Base-by-base conservation (phyloP, 2,888 invertebrate species). In the Andrena bicolor region DNA sequence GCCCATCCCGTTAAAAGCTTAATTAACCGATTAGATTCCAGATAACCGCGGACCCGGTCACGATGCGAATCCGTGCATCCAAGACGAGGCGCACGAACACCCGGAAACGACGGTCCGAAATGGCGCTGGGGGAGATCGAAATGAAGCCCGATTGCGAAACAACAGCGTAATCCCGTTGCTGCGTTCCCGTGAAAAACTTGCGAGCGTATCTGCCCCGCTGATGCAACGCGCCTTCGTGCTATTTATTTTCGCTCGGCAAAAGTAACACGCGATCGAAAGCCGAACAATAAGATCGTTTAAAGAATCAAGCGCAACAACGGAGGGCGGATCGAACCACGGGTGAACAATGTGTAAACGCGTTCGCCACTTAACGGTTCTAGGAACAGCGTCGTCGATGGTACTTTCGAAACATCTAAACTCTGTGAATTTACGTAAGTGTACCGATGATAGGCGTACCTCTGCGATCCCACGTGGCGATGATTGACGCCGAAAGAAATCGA, bases 201-300 rank as follows among this genome's bases (percentile, higher is more conserved):
- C 58, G 30, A 32, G 56, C 28, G 20, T 81, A 73, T 66, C 35
- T 63, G 35, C 4, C 4, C 32, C 23, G 51, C 61, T 65, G 72
- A 75, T 51, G 74, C 80, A 77, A 82, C 80, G 8, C 5, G 16
- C 53, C 49, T 58, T 56, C 70, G 58, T 58, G 63, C 72, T 66
- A 75, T 78, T 78, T 79, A 83, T 83, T 80, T 83, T 80, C 84
- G 20, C 70, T 65, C 56, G 61, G 79, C 63, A 76, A 84, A 84
- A 84, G 76, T 83, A 83, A 79, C 70, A 74, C 79, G 79, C 75
- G 76, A 86, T 76, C 84, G 79, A 80, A 76, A 74, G 56, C 76
- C 79, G 84, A 80, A 86, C 80, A 87, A 87, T 86, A 80, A 83
- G 83, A 85, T 76, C 85, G 85, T 80, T 85, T 74, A 72, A 82